Base-by-base conservation (phyloP, 2,113 vertebrate genomes). In the Xerus inauris region DNA sequence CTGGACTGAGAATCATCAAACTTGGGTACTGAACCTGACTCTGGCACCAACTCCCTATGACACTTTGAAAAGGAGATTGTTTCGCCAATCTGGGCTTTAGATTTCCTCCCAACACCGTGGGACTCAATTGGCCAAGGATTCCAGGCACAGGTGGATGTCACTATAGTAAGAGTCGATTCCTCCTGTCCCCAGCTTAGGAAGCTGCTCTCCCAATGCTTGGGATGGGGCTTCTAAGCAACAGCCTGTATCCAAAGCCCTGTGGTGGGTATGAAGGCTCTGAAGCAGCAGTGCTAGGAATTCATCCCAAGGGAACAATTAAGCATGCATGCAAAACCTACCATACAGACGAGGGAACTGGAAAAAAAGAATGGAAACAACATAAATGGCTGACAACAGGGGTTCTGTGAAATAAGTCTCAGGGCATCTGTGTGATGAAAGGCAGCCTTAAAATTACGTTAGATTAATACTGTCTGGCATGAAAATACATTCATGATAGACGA, bases 241-340 rank as follows among this genome's bases (percentile, higher is more conserved):
- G 57, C n/a, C 32, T 30, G 4, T 38, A 75, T 86, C 69, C 85
- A 89, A 89, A 93, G 67, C 69, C 64, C 93, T 93, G 24, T n/a
- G 57, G 28, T 71, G 47, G 20, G 14, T 62, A 14, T 13, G 10
- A 22, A 24, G 13, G 19, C 87, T 82, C 62, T 45, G 62, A 79
- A 26, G 35, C 11, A 88, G 45, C 65, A 72, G 89, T 59, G 22
- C 71, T 76, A 75, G 92, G 28, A 80, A 91, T 90, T 90, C 57
- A 87, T 89, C 38, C 87, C 45, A 72, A 91, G 45, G 72, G 59
- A 67, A 73, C 87, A 86, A 72, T 40, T 42, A 86, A 95, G 40
- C 65, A 42, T 35, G 17, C 11, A 65, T 22, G 40, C n/a, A 30
- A 85, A 89, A 69, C 32, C 80, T 72, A 72, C 45, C 22, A 47